Base-by-base conservation (phyloP, 2,888 invertebrate species). In the Gortyna flavago region DNA sequence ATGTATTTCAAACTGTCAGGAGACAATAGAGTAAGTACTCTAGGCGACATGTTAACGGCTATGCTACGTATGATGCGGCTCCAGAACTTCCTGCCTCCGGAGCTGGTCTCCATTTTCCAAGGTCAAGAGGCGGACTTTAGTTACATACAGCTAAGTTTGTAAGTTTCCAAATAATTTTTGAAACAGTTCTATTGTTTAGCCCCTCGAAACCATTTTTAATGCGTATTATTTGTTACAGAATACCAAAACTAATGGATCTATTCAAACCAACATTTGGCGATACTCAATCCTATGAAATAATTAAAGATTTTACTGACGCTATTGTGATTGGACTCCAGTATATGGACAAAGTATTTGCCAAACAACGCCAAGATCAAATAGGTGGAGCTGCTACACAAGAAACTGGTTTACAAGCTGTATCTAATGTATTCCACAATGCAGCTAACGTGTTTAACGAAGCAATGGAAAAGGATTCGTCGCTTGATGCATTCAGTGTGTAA, bases 1-100 rank as follows among this genome's bases (percentile, higher is more conserved):
- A 95, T 97, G 94, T 95, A 97, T 90, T 94, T 92, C 57, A 97
- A 97, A 84, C 90, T 97, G 75, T 94, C 95, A 0, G 96, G 96
- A 0, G 97, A 97, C 82, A 91, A 93, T 57, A 93, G 97, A 29
- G 83, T 97, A 59, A 88, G 90, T 0, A 93, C 94, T 16, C 81
- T 97, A 2, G 96, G 94, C 0, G 93, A 93, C 64, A 94, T 97
- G 87, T 81, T 95, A 38, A 94, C 94, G 1, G 96, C 96, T 0
- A 93, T 96, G 0, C 84, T 97, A 7, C 93, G 96, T 9, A 93
- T 97, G 90, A 92, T 93, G 13, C 93, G 91, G 0, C 77, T 96
- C 0, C 91, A 95, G 54, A 95, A 96, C 87, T 97, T 97, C 86
- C 84, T 97, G 29, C 97, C 97, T 0, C 88, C 91, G 0, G 97